Base-by-base conservation (phyloP, 2,797 vertebrate species). In the Rhynchonycteris naso region DNA sequence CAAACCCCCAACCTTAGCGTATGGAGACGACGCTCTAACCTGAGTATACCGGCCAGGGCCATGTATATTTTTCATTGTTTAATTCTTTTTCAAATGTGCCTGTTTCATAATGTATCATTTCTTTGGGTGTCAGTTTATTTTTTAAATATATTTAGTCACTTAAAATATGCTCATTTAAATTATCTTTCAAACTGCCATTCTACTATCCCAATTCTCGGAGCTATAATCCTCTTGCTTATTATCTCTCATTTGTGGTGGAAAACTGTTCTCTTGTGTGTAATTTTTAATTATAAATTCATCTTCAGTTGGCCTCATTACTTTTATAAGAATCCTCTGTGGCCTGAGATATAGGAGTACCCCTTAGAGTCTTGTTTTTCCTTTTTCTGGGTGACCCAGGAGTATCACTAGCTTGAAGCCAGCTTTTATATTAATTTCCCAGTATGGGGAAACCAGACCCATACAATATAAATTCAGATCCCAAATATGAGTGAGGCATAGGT, bases 141-240 rank as follows among this genome's bases (percentile, higher is more conserved):
- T 91, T 91, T 89, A 63, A 94, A 94, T 65, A 63, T 88, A 43
- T 95, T 86, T 33, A 47, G 10, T 58, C 68, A 65, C 13, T 91
- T 91, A 92, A 86, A 94, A 89, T 85, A 91, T 24, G 22, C 22
- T 91, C 82, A 88, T 86, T 87, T 94, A 96, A 94, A 79, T 91
- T 89, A 80, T 12, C 26, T 54, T 94, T 74, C 69, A 84, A 69
- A 58, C 33, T 86, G 61, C 26, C n/a, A 69, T 78, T 72, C 43
- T 88, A 81, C 28, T 54, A 90, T 68, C 18, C 43, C 33, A 95
- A 71, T 79, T 94, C 22, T 38, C 61, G 14, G 30, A 90, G 15
- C n/a, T 56, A 79, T 74, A 88, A 74, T 72, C 43, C 24, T 69
- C 47, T 50, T 76, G 5, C 69, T 90, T 78, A 12, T 76, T 79